Percentiles rank a stretch among this genome's conserved stretches.
Evolutionary conservation across 2,113 vertebrate species (phyloP).

Genomic region (Paramormyrops kingsleyae): DNA sequence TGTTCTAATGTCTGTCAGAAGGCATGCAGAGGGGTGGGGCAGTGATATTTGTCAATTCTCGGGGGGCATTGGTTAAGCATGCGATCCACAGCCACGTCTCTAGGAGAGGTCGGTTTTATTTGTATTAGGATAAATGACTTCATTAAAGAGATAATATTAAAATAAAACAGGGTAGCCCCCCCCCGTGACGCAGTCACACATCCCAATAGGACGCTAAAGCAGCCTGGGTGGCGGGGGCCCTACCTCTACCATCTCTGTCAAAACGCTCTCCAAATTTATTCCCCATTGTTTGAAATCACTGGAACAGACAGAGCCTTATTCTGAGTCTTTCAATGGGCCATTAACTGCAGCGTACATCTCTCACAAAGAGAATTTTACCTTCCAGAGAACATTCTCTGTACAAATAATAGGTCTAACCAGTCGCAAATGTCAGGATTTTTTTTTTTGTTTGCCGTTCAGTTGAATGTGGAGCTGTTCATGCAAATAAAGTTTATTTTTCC

Average conservation of each 20-base stretch:
- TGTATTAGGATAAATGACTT: neutral
- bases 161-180: neutral
- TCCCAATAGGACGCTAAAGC: neutral
- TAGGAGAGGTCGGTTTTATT: neutral
- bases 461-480: neutral
- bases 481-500: conserved; percentile 1
- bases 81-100: neutral
- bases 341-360: neutral
- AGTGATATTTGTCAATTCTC: neutral
- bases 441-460: neutral
- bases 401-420: neutral
- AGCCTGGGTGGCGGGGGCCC: neutral
- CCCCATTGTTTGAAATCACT: neutral
- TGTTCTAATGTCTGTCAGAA: neutral
- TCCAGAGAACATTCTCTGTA: neutral
- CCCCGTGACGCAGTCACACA: too few relatives aligned
- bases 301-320: neutral
- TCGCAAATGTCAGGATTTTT: neutral
- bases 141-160: neutral
- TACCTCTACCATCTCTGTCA: neutral
- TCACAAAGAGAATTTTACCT: neutral
- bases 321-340: neutral
- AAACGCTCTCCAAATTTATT: neutral
- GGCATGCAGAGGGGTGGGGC: neutral
- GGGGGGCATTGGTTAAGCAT: neutral